A percentile compares a stretch with the other conserved stretches of the same genome.
These are phyloP conservation scores for Drosophila emarginata DNA, from an alignment of 2,888 invertebrate genomes.

Conservation along the genomic window DNA sequence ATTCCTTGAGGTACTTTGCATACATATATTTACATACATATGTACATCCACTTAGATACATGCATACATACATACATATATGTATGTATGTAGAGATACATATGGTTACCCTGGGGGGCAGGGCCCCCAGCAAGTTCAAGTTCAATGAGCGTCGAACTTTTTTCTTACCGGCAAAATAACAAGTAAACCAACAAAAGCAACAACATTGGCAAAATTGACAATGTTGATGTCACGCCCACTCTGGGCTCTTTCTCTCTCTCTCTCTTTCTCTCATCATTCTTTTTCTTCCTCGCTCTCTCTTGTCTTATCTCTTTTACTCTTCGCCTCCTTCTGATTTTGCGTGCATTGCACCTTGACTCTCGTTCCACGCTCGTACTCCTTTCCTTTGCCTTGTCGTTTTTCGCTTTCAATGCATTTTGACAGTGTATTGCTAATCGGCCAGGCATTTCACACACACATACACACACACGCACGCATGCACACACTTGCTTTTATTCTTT, in stretches of 20 bases:
- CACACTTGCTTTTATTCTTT: neutral
- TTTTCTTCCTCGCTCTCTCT: neutral
- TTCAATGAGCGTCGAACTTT: conserved; percentile 37
- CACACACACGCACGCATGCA: conserved; percentile 27
- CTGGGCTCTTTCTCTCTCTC: neutral
- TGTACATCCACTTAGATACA: neutral
- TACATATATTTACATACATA: conserved; percentile 1
- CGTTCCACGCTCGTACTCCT: conserved; percentile 23
- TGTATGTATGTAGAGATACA: neutral
- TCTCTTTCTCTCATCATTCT: neutral
- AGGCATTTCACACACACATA: conserved; percentile 64
- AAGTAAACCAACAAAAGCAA: neutral
- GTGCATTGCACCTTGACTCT: conserved; percentile 70
- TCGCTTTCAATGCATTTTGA: conserved; percentile 77
- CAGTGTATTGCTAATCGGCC: conserved; percentile 71
- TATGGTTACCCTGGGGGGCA: conserved; percentile 5
- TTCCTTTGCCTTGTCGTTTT: conserved; percentile 33
- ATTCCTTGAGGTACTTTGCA: conserved; percentile 15
- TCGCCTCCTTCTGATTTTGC: conserved; percentile 37
- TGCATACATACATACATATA: neutral
- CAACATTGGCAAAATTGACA: conserved; percentile 14
- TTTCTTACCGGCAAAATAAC: conserved; percentile 34
- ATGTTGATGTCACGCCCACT: conserved; percentile 8
- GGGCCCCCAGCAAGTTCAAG: conserved; percentile 40
- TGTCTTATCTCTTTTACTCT: neutral